Evolutionary conservation across 2,797 vertebrate genomes (phyloP).

Genomic region (Enteromius treurensis): DNA sequence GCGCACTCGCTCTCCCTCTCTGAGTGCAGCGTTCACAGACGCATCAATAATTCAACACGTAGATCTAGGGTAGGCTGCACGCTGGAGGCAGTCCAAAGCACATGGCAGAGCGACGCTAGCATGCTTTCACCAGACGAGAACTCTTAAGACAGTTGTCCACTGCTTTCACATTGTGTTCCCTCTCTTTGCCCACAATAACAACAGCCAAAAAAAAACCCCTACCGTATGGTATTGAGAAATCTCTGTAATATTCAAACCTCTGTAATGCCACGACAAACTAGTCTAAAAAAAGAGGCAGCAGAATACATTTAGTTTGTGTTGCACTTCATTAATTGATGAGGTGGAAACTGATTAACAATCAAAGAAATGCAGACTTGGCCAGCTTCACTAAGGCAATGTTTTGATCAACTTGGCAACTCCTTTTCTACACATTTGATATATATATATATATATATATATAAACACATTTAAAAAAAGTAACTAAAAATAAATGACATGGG

Average conservation of each 20-base stretch:
- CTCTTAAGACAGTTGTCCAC: constrained; percentile 40
- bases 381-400: not conserved
- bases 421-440: not conserved
- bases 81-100: constrained; percentile 66
- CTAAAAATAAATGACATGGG: not conserved
- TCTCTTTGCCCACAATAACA: constrained; percentile 33
- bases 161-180: constrained; percentile 39
- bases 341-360: constrained; percentile 28
- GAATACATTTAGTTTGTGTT: not conserved
- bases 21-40: constrained; percentile 58
- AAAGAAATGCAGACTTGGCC: constrained; percentile 28
- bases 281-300: constrained; percentile 8
- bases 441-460: not conserved
- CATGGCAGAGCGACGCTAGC: constrained; percentile 53
- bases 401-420: not conserved
- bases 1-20: constrained; percentile 47
- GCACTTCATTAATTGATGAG: constrained; percentile 19
- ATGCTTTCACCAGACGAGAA: constrained; percentile 43
- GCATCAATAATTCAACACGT: constrained; percentile 81
- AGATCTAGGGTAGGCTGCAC: constrained; percentile 71
- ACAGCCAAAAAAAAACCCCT: constrained; percentile 9
- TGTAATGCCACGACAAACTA: constrained; percentile 14
- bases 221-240: not conserved
- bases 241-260: not conserved
- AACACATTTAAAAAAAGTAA: not conserved